Percentiles rank a stretch among this genome's conserved stretches.
These are phyloP conservation scores for Eupithecia tripunctaria DNA, from an alignment of 2,888 invertebrate genomes.

Conservation along the genomic window DNA sequence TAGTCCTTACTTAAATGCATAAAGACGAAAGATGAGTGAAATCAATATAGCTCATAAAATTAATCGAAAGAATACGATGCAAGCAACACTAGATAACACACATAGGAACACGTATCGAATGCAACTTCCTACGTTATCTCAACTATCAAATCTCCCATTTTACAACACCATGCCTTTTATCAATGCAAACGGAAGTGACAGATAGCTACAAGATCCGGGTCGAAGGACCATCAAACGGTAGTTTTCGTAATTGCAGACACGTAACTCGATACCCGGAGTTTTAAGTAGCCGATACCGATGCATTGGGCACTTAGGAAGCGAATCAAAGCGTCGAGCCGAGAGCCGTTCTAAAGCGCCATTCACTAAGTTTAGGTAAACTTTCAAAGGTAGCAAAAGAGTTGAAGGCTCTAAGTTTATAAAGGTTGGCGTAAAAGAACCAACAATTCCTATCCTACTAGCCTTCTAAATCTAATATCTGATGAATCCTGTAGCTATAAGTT, in stretches of 20 bases:
- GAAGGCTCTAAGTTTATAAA: background rate
- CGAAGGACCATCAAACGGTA: slow-evolving; percentile 14
- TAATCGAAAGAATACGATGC: too few species aligned
- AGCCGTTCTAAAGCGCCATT: background rate
- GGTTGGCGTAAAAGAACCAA: background rate
- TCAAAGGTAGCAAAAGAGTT: background rate
- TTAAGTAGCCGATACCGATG: slow-evolving; percentile 3
- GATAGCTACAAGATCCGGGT: slow-evolving; percentile 6
- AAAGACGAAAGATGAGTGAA: background rate
- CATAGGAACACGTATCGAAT: background rate
- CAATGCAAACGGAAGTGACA: slow-evolving; percentile 1
- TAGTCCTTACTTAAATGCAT: too few species aligned
- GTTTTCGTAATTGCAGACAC: background rate
- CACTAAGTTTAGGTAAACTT: background rate
- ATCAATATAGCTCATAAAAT: background rate
- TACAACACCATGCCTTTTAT: background rate
- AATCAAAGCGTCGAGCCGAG: slow-evolving; percentile 5
- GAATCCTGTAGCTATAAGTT: background rate
- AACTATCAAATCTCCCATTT: background rate
- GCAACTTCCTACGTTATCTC: background rate
- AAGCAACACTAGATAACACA: background rate
- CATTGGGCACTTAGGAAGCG: slow-evolving; percentile 11
- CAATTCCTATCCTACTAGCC: background rate
- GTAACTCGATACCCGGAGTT: background rate
- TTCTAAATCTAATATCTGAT: too few species aligned